A percentile compares a stretch with the other conserved stretches of the same genome.
phyloP scores from a whole-genome alignment of 2,888 invertebrate species.

The Bruchidius siliquastri region DNA sequence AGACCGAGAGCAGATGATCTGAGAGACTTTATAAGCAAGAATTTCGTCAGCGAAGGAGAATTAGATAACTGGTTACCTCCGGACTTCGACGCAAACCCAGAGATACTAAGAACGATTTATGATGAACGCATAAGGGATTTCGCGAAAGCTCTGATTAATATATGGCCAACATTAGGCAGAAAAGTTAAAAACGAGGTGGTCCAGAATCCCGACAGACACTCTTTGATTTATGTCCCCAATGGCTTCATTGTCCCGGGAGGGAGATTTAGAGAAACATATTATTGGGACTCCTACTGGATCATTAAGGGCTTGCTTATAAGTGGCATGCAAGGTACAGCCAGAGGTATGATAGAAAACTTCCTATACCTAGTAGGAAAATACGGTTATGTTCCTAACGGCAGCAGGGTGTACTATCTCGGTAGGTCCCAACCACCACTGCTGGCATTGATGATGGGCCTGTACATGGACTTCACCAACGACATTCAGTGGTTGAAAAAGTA shows the following conservation, averaged over 20 bases:
- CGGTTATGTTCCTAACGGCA: conserved; percentile 77
- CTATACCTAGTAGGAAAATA: conserved; percentile 61
- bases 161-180: conserved; percentile 60
- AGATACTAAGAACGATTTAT: conserved; percentile 35
- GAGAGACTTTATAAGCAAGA: conserved; percentile 51
- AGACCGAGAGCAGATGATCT: conserved; percentile 52
- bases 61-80: conserved; percentile 57
- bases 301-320: conserved; percentile 69
- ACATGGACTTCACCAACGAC: conserved; percentile 64
- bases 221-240: conserved; percentile 47
- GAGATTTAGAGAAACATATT: conserved; percentile 70
- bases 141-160: conserved; percentile 56
- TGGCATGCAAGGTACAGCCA: conserved; percentile 68
- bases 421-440: conserved; percentile 69
- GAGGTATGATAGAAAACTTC: conserved; percentile 74
- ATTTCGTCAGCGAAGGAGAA: conserved; percentile 56
- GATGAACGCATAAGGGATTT: conserved; percentile 60
- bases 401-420: conserved; percentile 70
- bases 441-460: conserved; percentile 67
- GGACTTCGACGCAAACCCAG: conserved; percentile 58
- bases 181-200: conserved; percentile 57
- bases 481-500: conserved; percentile 57
- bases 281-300: conserved; percentile 89
- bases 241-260: conserved; percentile 67
- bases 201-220: conserved; percentile 46